Conservation (phyloP, 2,888 invertebrate species). For the Panzeria rudis region DNA sequence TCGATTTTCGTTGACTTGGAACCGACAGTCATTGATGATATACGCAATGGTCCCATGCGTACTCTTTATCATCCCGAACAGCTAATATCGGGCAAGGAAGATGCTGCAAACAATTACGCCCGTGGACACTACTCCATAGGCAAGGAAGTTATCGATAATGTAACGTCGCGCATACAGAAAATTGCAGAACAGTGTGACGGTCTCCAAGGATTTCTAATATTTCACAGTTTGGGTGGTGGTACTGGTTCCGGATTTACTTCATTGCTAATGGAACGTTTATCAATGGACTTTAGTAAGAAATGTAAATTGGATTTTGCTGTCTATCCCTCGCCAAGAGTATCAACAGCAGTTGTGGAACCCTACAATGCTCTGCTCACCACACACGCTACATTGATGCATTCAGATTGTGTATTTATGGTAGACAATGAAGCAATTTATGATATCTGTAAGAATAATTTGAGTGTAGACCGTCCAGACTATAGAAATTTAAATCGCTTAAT, state of each 20-base stretch:
- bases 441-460: conserved; percentile 93
- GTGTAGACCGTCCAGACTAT: conserved; percentile 89
- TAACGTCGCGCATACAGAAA: conserved; percentile 91
- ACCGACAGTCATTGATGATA: conserved; percentile 81
- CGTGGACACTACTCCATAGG: conserved; percentile 94
- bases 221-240: conserved; percentile 94
- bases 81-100: conserved; percentile 92
- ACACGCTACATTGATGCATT: conserved; percentile 93
- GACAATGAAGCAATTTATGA: conserved; percentile 98
- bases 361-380: conserved; percentile 96
- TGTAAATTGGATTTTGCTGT: conserved; percentile 95
- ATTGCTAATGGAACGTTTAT: conserved; percentile 92
- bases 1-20: conserved; percentile 84
- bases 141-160: conserved; percentile 90
- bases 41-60: conserved; percentile 78
- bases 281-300: conserved; percentile 93
- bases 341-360: conserved; percentile 96
- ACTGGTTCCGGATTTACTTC: conserved; percentile 96
- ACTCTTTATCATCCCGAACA: conserved; percentile 88
- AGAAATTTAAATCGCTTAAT: conserved; percentile 88
- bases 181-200: conserved; percentile 92
- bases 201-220: conserved; percentile 93
- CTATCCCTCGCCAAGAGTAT: conserved; percentile 95
- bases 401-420: conserved; percentile 97
- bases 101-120: conserved; percentile 95